Conservation (phyloP, 2,888 invertebrate species). For the Meiosimyza decipiens region DNA sequence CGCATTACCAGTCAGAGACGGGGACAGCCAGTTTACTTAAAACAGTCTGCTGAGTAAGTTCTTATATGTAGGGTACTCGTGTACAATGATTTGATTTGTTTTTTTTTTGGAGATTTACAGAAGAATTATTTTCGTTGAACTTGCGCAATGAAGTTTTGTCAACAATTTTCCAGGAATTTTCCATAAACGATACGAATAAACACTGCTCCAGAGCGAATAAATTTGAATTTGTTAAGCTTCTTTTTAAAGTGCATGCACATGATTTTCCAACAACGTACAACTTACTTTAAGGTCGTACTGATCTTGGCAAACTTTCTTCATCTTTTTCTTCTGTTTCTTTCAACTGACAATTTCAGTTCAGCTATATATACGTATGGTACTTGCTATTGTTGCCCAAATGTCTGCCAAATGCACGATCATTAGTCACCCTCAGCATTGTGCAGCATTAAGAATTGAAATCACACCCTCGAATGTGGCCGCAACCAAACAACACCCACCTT, state of each 20-base stretch:
- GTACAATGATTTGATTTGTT: too few species aligned
- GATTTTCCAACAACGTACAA: background rate
- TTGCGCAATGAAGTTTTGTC: background rate
- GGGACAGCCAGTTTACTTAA: background rate
- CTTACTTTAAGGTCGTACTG: background rate
- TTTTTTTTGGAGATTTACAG: background rate
- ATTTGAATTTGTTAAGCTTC: conserved; percentile 30
- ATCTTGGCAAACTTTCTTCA: background rate
- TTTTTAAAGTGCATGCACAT: conserved; percentile 5
- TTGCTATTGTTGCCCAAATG: conserved; percentile 29
- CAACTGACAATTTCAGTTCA: background rate
- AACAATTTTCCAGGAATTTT: conserved; percentile 24
- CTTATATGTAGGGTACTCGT: background rate
- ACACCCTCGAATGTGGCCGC: conserved; percentile 20
- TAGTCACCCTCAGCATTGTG: conserved; percentile 16
- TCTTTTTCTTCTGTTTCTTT: background rate
- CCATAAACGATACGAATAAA: conserved; percentile 1
- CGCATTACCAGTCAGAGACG: background rate
- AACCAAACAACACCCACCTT: conserved; percentile 41
- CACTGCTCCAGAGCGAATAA: conserved; percentile 6
- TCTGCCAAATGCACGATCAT: conserved; percentile 26
- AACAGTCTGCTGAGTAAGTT: conserved; percentile 7
- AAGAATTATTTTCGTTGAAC: conserved; percentile 25
- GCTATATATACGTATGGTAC: background rate
- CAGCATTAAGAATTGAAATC: conserved; percentile 25